Base-by-base conservation (phyloP, 2,888 invertebrate genomes). In the Agonopterix subpropinquella region DNA sequence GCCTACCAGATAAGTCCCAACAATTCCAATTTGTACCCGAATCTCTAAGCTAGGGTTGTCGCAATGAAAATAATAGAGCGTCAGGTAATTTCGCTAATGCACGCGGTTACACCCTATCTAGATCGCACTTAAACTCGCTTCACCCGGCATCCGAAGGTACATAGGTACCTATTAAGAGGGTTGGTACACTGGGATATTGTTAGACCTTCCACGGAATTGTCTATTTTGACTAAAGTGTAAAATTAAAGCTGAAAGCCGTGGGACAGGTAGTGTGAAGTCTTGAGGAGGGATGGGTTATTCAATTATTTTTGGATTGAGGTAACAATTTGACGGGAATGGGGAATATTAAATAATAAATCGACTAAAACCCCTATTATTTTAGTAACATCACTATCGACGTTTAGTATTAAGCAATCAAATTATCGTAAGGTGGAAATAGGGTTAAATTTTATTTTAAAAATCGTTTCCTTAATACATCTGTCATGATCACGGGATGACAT, bases 41-140 rank as follows among this genome's bases (percentile, higher is more conserved):
- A 67, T 67, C 66, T 73, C 70, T 63, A 62, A 57, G 62, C 64
- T 64, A 67, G 70, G 77, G 76, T 70, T 77, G 78, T 80, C 78
- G 72, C 82, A 82, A 79, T 86, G 85, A 83, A 84, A 87, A 87
- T 85, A 86, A 87, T 87, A 83, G 80, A 83, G 80, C 80, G 75
- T 69, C 73, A 77, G 81, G 86, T 85, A 88, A 88, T 89, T 87
- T 85, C 76, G 78, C 88, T 88, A 89, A 89, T 89, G 89, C 84
- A 88, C 75, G 85, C 71, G 87, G 87, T 87, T 81, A 78, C 78
- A 75, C 76, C 76, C 81, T 82, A 83, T 86, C 82, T 83, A 73
- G 80, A 80, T 82, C 78, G 77, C 80, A 79, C 80, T 81, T 79
- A 80, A 74, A 74, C 73, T 70, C 68, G 64, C 70, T 64, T 59